Base-by-base conservation (phyloP, 2,797 vertebrate genomes). In the Todus mexicanus region DNA sequence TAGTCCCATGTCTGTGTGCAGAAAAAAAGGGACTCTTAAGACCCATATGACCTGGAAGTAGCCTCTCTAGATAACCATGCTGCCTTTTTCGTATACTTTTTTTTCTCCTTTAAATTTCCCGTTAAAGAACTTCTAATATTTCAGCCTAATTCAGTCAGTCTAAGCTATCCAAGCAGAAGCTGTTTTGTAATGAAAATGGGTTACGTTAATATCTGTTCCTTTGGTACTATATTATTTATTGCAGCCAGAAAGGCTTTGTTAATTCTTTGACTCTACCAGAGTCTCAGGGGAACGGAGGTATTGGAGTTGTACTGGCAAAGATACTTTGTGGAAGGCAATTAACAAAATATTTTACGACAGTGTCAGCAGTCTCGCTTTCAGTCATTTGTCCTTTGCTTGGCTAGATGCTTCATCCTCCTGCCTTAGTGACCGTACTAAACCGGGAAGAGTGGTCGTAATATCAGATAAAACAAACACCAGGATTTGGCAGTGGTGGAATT, bases 241-340 rank as follows among this genome's bases (percentile, higher is more conserved):
- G 75, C 65, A 63, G 26, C 76, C 60, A 88, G 84, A 84, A 95
- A 88, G 85, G 65, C 69, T 92, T 90, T 89, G 71, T 91, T 96
- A 84, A 74, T 82, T 94, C 69, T 89, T 90, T 83, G 69, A 40
- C 25, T 94, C 4, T 47, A 12, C 57, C 48, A 69, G 47, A 18
- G 45, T 87, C 68, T 81, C 33, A 8, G 57, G 70, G 68, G 56
- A 77, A 29, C 69, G 38, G 57, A 87, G 43, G 50, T 93, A 75
- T 42, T 74, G 35, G 75, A 75, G 47, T 80, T 93, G 72, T 83
- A 89, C 43, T 89, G 59, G 54, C 81, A 74, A 76, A 79, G 69
- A 77, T 72, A 74, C 37, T 80, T 82, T 15, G 31, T 63, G 57
- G 82, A 90, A 79, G 59, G 69, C 88, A 90, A 42, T 94, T 92